Evolutionary conservation across 2,113 vertebrate genomes (phyloP), one percentile per base, ranked within the genome.

Genomic region (Gymnogyps californianus): DNA sequence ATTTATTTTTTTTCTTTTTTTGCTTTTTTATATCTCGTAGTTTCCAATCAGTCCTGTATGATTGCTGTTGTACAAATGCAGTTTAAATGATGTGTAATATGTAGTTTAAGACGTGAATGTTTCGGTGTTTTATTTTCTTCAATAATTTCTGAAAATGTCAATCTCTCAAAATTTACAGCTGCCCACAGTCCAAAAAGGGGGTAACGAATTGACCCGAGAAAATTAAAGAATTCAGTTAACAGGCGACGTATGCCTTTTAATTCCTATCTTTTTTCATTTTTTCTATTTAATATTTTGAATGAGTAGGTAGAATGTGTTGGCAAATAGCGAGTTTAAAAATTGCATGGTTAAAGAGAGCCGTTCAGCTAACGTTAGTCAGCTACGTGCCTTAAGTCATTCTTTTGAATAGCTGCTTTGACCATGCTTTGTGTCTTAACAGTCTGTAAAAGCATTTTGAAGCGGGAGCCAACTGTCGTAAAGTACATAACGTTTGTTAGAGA

Each of bases 161-260:
- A 96, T 97, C 98, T 98, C 94, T 98, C 98, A 97, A 97, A 98
- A 98, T 98, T 97, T 97, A 74, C 97, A 96, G 96, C 98, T 98
- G 97, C 96, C 97, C 96, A 97, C 97, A 98, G 95, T 70, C 97
- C 96, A 95, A 94, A 98, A 96, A 93, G 90, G 97, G 97, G 97
- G 92, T 97, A 87, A 96, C 95, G 80, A 97, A 98, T 95, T 98
- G 87, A 98, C 97, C 95, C 65, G 78, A 98, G 96, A 98, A 97
- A 98, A 97, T 97, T 71, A 97, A 98, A 97, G 93, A 98, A 97
- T 98, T 98, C 96, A 61, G 83, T 98, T 98, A 98, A 97, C 98
- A 98, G 97, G 97, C 95, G 83, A 96, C 80, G 89, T 97, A 96
- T 89, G 97, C 95, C 96, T 97, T 98, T 98, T 96, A 91, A 97